A percentile compares a stretch with the other conserved stretches of the same genome.
These are phyloP conservation scores for Dascillus cervinus DNA, from an alignment of 2,888 invertebrate genomes.

Conservation along the genomic window DNA sequence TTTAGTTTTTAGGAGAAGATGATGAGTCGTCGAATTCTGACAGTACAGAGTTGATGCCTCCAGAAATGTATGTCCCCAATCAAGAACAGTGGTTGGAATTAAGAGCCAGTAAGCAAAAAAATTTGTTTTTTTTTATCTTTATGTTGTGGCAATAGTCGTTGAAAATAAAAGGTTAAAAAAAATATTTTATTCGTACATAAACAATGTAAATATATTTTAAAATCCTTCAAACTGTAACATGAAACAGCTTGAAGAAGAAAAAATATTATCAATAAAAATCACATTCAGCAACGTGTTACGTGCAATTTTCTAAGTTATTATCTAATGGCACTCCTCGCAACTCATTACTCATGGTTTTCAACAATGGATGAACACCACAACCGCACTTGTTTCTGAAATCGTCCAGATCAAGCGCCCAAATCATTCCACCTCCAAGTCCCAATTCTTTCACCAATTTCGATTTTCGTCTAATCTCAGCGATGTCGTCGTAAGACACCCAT, in stretches of 20 bases:
- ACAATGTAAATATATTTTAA: conserved; percentile 10
- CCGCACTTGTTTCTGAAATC: conserved; percentile 63
- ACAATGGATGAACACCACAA: conserved; percentile 59
- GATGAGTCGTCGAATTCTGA: conserved; percentile 39
- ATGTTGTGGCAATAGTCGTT: conserved; percentile 23
- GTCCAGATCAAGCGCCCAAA: conserved; percentile 74
- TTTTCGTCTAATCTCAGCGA: conserved; percentile 56
- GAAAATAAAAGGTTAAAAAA: too few relatives aligned
- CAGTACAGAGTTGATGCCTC: conserved; percentile 62
- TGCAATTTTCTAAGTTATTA: conserved; percentile 26
- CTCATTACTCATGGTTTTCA: conserved; percentile 56
- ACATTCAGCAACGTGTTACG: conserved; percentile 14
- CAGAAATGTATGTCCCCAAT: conserved; percentile 89
- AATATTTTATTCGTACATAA: too few relatives aligned
- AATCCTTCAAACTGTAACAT: conserved; percentile 7
- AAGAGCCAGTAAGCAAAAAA: conserved; percentile 46
- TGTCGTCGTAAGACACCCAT: conserved; percentile 74
- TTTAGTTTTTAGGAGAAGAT: conserved; percentile 34
- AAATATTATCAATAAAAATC: conserved; percentile 5
- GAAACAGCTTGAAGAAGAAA: conserved; percentile 9
- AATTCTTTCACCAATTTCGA: conserved; percentile 50
- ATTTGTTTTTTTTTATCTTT: conserved; percentile 21
- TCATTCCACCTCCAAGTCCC: conserved; percentile 63
- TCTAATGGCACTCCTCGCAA: conserved; percentile 39
- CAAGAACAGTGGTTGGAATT: conserved; percentile 83